These are phyloP conservation scores for Sylvietta virens DNA, from an alignment of 2,113 vertebrate genomes.

Conservation along the genomic window DNA sequence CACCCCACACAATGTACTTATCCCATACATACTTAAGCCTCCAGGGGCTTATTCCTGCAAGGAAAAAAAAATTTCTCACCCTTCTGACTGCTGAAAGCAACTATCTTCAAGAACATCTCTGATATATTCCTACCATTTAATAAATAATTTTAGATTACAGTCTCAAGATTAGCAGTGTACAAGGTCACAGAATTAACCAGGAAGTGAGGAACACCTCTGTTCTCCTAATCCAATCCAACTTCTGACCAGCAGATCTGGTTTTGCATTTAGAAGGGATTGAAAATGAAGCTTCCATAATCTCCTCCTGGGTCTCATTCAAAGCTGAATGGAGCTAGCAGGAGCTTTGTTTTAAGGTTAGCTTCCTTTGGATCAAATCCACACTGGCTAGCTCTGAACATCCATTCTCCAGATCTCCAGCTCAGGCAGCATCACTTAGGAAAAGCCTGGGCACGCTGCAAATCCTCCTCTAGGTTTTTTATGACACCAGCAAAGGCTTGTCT, in stretches of 20 bases:
- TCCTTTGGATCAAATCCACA: neutral
- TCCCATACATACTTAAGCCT: neutral
- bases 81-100: neutral
- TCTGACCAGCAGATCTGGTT: neutral
- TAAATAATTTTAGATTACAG: neutral
- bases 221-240: neutral
- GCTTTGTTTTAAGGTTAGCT: neutral
- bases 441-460: neutral
- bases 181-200: neutral
- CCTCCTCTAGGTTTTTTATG: neutral
- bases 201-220: neutral
- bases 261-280: neutral
- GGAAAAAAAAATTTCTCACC: neutral
- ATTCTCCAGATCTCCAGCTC: neutral
- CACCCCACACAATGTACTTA: neutral
- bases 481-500: neutral
- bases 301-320: neutral
- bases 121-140: neutral
- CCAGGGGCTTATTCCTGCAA: neutral
- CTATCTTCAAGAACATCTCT: neutral
- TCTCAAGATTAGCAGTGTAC: neutral
- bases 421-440: neutral
- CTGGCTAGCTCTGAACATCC: neutral
- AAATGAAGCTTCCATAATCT: neutral
- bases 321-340: neutral